Conservation (phyloP, 2,113 vertebrate genomes). For the Micronycteris hirsuta region DNA sequence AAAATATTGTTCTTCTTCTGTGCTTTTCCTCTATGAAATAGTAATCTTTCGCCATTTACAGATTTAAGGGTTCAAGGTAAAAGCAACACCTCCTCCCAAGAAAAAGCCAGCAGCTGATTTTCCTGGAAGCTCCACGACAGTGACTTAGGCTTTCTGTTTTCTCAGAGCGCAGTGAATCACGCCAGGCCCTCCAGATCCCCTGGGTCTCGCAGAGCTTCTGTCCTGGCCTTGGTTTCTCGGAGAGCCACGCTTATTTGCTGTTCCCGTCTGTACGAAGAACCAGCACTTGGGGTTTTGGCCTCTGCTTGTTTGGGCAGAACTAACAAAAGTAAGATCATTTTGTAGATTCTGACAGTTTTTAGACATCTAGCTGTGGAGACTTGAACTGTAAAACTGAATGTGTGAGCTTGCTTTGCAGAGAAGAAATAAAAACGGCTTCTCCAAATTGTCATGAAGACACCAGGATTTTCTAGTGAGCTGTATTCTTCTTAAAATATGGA, state of each 20-base stretch:
- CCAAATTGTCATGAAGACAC: slow-evolving; percentile 37
- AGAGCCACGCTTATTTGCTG: slow-evolving; percentile 22
- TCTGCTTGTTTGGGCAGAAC: slow-evolving; percentile 32
- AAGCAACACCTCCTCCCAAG: neutral
- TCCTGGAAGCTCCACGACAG: neutral
- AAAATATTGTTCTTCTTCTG: neutral
- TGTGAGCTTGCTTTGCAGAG: neutral
- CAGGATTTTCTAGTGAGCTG: slow-evolving; percentile 21
- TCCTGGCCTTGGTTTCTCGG: slow-evolving; percentile 41
- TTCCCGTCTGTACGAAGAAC: neutral
- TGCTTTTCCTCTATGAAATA: neutral
- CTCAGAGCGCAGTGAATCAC: neutral
- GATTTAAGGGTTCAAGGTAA: neutral
- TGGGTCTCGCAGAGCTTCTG: neutral
- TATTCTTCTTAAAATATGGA: slow-evolving; percentile 52
- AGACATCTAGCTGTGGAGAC: slow-evolving; percentile 3
- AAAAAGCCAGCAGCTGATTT: neutral
- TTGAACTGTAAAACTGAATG: slow-evolving; percentile 47
- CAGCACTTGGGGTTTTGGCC: neutral
- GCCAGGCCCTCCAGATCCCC: neutral
- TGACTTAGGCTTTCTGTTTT: slow-evolving; percentile 20
- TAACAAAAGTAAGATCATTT: slow-evolving; percentile 56
- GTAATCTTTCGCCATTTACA: neutral
- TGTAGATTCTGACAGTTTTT: slow-evolving; percentile 52
- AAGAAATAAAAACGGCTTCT: neutral